Evolutionary conservation across 2,888 invertebrate genomes (phyloP).

Genomic region (Deroplatys truncata): DNA sequence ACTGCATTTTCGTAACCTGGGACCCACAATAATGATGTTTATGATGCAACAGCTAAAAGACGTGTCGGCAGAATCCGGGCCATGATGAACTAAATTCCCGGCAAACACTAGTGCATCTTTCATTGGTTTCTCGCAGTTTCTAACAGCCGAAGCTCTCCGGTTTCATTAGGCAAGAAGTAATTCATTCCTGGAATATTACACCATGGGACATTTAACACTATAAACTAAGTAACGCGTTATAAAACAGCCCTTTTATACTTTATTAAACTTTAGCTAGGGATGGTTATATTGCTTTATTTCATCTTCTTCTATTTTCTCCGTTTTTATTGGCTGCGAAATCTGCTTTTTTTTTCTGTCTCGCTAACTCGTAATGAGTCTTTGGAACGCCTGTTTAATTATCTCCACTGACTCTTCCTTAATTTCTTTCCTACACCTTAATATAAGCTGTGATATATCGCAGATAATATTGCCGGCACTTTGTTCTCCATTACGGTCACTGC

Average conservation of each 20-base stretch:
- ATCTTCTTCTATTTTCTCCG: background rate
- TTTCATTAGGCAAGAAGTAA: background rate
- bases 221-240: background rate
- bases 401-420: background rate
- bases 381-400: background rate
- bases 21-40: too few relatives aligned
- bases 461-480: background rate
- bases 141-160: too few relatives aligned
- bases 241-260: background rate
- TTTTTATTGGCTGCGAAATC: background rate
- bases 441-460: background rate
- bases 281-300: background rate
- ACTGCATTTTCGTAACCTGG: too few relatives aligned
- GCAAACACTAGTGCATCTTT: too few relatives aligned
- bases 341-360: too few relatives aligned
- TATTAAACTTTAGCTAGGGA: background rate
- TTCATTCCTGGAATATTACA: background rate
- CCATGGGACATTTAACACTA: background rate
- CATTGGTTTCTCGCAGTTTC: too few relatives aligned
- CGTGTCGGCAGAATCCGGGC: too few relatives aligned
- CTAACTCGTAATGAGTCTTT: too few relatives aligned
- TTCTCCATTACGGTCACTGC: background rate
- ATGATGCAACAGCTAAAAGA: too few relatives aligned
- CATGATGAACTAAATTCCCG: too few relatives aligned
- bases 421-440: background rate